Evolutionary conservation across 2,797 vertebrate species (phyloP).

Genomic region (Octomys mimax): DNA sequence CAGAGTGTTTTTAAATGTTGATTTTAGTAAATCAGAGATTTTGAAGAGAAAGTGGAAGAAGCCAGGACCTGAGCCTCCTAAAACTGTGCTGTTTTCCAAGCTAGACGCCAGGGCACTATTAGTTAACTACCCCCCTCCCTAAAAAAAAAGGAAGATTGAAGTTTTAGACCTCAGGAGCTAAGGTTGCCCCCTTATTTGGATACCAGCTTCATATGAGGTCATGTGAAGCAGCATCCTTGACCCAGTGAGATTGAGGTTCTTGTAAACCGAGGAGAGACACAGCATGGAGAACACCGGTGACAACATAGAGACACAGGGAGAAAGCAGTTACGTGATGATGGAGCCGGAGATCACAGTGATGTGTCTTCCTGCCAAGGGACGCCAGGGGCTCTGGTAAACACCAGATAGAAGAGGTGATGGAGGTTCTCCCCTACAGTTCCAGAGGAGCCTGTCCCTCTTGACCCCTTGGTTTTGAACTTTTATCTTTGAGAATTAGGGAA

Average conservation of each 20-base stretch:
- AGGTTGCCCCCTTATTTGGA: slow-evolving; percentile 1
- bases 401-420: not conserved
- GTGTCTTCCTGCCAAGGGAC: not conserved
- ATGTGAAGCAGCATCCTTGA: not conserved
- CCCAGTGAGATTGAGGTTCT: not conserved
- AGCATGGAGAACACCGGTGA: not conserved
- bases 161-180: not conserved
- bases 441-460: not conserved
- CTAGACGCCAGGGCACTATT: not conserved
- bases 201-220: not conserved
- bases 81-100: slow-evolving; percentile 28
- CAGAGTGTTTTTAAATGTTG: not conserved
- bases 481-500: not conserved
- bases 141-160: not conserved
- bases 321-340: fast-evolving
- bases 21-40: slow-evolving; percentile 1
- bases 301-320: not conserved
- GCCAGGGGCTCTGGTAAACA: not conserved
- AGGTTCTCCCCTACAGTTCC: not conserved
- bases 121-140: not conserved
- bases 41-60: not conserved
- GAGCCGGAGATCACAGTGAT: not conserved
- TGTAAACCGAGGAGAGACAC: not conserved
- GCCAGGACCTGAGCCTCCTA: not conserved
- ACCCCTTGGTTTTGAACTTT: not conserved